Percentiles rank a stretch among this genome's conserved stretches.
Evolutionary conservation across 53 echinoderm and acorn worm species (phyloP).

Genomic region (Apostichopus leukothele): DNA sequence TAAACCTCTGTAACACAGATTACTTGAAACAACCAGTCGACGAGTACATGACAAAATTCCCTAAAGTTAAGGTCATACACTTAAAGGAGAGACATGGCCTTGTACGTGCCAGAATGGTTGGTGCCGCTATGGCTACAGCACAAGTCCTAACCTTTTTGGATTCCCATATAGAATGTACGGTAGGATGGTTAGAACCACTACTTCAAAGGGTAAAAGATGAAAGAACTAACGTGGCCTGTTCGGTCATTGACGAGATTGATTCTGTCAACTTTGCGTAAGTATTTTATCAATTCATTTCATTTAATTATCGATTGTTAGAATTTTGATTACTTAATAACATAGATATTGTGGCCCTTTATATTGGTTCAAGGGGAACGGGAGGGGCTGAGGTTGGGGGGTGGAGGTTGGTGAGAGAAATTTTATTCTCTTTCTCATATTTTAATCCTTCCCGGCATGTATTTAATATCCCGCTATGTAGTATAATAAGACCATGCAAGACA

Average conservation of each 20-base stretch:
- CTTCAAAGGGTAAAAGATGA: conserved; percentile 81
- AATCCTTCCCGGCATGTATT: too few relatives aligned
- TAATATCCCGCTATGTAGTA: too few relatives aligned
- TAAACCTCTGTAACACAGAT: conserved; percentile 42
- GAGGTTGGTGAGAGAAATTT: too few relatives aligned
- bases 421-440: too few relatives aligned
- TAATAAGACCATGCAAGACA: too few relatives aligned
- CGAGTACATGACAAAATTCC: conserved; percentile 79
- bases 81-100: conserved; percentile 75
- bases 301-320: too few relatives aligned
- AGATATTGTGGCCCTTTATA: too few relatives aligned
- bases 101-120: conserved; percentile 76
- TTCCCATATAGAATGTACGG: conserved; percentile 90
- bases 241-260: conserved; percentile 80
- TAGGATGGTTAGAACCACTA: conserved; percentile 91
- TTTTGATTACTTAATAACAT: too few relatives aligned
- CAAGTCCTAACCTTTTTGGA: conserved; percentile 82
- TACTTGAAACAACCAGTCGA: conserved; percentile 79
- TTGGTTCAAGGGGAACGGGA: too few relatives aligned
- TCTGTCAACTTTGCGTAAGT: conserved; percentile 70
- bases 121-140: conserved; percentile 69
- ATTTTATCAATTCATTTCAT: background rate
- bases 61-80: conserved; percentile 78
- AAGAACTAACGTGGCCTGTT: conserved; percentile 66
- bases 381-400: too few relatives aligned